phyloP scores from a whole-genome alignment of 1,140 invertebrate species.

The Propsilocerus akamusi region DNA sequence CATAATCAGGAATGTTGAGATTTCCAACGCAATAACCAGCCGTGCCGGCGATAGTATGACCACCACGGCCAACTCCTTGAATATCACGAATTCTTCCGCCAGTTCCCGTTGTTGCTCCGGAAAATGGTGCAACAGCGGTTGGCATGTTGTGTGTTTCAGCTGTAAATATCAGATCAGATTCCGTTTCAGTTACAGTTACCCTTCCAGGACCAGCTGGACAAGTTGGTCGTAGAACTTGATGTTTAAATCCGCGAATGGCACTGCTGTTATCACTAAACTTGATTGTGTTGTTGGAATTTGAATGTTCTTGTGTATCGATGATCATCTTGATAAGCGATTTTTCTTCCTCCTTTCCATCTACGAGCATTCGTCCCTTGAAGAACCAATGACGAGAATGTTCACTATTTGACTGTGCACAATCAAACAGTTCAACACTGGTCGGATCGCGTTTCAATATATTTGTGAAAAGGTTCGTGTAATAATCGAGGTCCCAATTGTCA shows the following conservation, averaged over 20 bases:
- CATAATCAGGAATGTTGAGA: conserved; percentile 73
- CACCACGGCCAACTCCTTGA: conserved; percentile 80
- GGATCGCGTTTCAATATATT: conserved; percentile 77
- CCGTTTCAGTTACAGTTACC: conserved; percentile 32
- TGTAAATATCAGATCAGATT: conserved; percentile 92
- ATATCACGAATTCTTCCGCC: conserved; percentile 90
- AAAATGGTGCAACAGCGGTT: conserved; percentile 82
- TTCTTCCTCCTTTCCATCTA: conserved; percentile 60
- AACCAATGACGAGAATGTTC: conserved; percentile 89
- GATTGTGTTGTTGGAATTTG: conserved; percentile 90
- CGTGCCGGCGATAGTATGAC: conserved; percentile 85
- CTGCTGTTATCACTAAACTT: conserved; percentile 97
- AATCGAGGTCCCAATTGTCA: conserved; percentile 73
- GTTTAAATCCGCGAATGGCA: conserved; percentile 71
- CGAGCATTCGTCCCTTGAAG: conserved; percentile 73
- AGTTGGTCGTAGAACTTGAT: conserved; percentile 41
- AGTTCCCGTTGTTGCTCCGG: conserved; percentile 92
- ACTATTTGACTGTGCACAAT: conserved; percentile 96
- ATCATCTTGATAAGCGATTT: conserved; percentile 86
- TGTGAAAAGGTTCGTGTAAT: conserved; percentile 65
- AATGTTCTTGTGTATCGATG: conserved; percentile 65
- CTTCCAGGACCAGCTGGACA: conserved; percentile 38
- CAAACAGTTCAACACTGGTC: conserved; percentile 94
- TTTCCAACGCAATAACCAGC: conserved; percentile 94
- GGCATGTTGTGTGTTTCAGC: conserved; percentile 99